Evolutionary conservation across 1,140 invertebrate genomes (phyloP), one percentile per base, ranked within the genome.

Genomic region (Drosophila ficusphila): DNA sequence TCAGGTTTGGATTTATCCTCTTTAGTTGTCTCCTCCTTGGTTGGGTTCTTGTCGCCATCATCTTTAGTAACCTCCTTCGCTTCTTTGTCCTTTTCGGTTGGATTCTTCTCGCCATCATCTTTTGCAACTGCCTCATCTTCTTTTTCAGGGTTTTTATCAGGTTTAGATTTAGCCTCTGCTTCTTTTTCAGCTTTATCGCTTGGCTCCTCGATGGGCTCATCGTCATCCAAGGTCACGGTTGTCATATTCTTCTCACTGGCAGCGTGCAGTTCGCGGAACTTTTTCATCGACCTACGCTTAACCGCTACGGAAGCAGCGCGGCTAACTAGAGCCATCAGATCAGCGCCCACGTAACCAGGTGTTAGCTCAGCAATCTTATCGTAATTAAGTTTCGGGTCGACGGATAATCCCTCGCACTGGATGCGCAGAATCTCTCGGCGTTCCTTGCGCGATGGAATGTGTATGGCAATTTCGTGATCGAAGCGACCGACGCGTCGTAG

Each of bases 281-380:
- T 89, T 31, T 79, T 77, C 41, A 89, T 64, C 1, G 86, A 91
- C 18, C 89, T 61, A 4, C 83, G 67, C 73, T 97, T 96, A 0
- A 98, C 95, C 19, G 98, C 97, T 72, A 94, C 94, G 90, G 97
- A 95, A 4, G 96, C 96, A 23, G 98, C 97, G 92, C 98, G 96
- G 69, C 96, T 94, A 1, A 96, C 95, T 27, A 99, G 92, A 0
- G 97, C 96, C 81, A 95, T 94, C 19, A 99, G 93, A 94, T 99
- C 99, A 8, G 97, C 98, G 16, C 98, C 98, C 29, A 99, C 98
- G 93, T 96, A 99, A n/a, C 98, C 98, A 6, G 98, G 98, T 27
- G 97, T 99, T 18, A 95, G 92, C 75, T 95, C 94, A 21, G 97
- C 97, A 41, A 99, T 92, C 29, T 92, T 91, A 61, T 94, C 91